Evolutionary conservation across 2,797 vertebrate genomes (phyloP), one percentile per base, ranked within the genome.

Genomic region (Chelon auratus): DNA sequence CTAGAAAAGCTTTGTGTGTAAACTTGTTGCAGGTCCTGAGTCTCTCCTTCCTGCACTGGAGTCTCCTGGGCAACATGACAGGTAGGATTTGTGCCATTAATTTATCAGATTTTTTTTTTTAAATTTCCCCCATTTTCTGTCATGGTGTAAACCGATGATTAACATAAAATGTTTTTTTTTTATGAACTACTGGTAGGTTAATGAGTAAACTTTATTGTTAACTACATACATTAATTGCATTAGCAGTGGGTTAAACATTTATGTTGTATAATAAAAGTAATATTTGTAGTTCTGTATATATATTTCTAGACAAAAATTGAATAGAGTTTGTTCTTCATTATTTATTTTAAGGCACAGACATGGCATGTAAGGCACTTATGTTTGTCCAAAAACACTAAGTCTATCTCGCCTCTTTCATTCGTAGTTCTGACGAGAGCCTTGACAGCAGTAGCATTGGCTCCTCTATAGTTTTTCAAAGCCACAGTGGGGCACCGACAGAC

Each of bases 401-500:
- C 2, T 50, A 0, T 57, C n/a, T 74, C 10, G 1, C 20, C 71
- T 76, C 42, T 78, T 64, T 80, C 26, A 42, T 69, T 74, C 13
- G 8, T 78, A 92, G 92, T 55, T 78, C 72, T 33, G 83, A 93
- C 59, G 95, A 93, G 72, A 94, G 89, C 76, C 80, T 45, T 26
- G 91, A 92, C 57, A 84, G 85, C 75, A 92, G 91, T 22, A 93
- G 93, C 81, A 81, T 53, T 65, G 95, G 95, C 78, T 94, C 92
- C 5, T 99, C 95, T 0, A 95, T 99, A 68, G 90, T 98, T 84
- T 99, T 99, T 82, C 93, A 95, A 68, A 96, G 95, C 70, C 82
- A 84, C 39, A 85, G 92, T 66, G 81, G 90, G 50, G 68, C 87
- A 72, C 84, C 85, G 2, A 7, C 62, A 45, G 82, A 82, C 5